Conservation (phyloP, 2,888 invertebrate genomes). For the Noctua comes region DNA sequence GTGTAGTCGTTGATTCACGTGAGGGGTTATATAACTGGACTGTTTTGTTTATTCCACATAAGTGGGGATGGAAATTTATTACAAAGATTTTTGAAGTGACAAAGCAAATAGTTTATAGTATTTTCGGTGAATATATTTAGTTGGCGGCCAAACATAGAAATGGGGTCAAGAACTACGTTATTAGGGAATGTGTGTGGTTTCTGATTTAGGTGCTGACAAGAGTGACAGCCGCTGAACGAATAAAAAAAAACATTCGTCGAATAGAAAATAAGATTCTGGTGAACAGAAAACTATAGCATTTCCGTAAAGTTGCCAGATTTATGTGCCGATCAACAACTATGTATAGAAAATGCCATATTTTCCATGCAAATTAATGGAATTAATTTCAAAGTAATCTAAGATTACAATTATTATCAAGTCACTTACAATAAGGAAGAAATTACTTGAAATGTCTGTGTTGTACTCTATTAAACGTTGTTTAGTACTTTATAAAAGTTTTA, state of each 20-base stretch:
- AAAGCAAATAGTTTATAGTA: conserved; percentile 59
- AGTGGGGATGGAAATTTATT: conserved; percentile 49
- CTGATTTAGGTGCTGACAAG: conserved; percentile 51
- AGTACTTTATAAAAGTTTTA: conserved; percentile 8
- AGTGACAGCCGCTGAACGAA: conserved; percentile 47
- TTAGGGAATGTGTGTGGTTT: conserved; percentile 59
- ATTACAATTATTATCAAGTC: conserved; percentile 14
- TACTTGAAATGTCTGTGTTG: conserved; percentile 7
- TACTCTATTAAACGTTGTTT: neutral
- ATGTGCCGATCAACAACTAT: neutral
- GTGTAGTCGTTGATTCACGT: conserved; percentile 43
- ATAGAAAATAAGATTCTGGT: neutral
- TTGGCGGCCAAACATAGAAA: conserved; percentile 67
- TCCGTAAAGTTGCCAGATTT: neutral
- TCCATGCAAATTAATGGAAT: neutral
- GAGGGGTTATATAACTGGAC: conserved; percentile 44
- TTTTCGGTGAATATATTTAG: conserved; percentile 68
- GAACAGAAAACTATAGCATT: neutral
- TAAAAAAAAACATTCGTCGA: conserved; percentile 5
- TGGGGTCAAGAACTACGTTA: conserved; percentile 70
- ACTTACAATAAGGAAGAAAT: conserved; percentile 38
- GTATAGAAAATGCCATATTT: neutral
- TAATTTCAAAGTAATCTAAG: neutral
- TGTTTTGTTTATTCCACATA: conserved; percentile 31
- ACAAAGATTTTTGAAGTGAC: conserved; percentile 45